These are phyloP conservation scores for Heterotis niloticus DNA, from an alignment of 2,113 vertebrate genomes.

Conservation along the genomic window DNA sequence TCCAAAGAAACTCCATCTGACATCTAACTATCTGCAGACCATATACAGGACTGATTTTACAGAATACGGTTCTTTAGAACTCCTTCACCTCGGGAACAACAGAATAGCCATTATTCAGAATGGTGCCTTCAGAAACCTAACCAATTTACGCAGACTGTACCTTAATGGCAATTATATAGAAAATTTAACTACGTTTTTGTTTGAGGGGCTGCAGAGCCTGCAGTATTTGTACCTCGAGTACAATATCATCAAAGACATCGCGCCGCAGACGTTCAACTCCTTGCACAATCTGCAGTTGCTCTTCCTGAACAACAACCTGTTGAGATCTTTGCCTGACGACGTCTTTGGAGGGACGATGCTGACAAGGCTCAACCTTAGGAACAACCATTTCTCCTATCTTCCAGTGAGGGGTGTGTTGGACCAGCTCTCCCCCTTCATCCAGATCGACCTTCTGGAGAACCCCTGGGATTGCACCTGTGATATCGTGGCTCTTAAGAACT, in stretches of 20 bases:
- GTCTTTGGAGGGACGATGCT: slow-evolving; percentile 86
- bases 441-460: slow-evolving; percentile 96
- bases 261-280: slow-evolving; percentile 85
- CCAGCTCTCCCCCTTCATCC: slow-evolving; percentile 87
- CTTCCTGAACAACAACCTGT: slow-evolving; percentile 90
- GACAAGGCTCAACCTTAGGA: slow-evolving; percentile 86
- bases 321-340: slow-evolving; percentile 81
- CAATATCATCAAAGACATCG: slow-evolving; percentile 88
- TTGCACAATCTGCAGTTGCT: slow-evolving; percentile 91
- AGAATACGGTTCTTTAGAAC: slow-evolving; percentile 96
- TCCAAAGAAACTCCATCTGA: slow-evolving; percentile 92
- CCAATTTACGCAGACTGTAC: slow-evolving; percentile 87
- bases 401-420: slow-evolving; percentile 89
- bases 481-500: slow-evolving; percentile 88
- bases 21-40: slow-evolving; percentile 92
- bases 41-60: slow-evolving; percentile 95
- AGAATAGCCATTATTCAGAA: slow-evolving; percentile 95
- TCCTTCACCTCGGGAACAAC: slow-evolving; percentile 94
- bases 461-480: slow-evolving; percentile 95
- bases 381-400: slow-evolving; percentile 88
- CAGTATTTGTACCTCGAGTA: slow-evolving; percentile 95
- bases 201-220: slow-evolving; percentile 86
- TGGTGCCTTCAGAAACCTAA: slow-evolving; percentile 89
- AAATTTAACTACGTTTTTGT: slow-evolving; percentile 87
- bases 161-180: slow-evolving; percentile 93